These are phyloP conservation scores for Drosophila pseudotakahashii DNA, from an alignment of 2,888 invertebrate species.

Conservation along the genomic window DNA sequence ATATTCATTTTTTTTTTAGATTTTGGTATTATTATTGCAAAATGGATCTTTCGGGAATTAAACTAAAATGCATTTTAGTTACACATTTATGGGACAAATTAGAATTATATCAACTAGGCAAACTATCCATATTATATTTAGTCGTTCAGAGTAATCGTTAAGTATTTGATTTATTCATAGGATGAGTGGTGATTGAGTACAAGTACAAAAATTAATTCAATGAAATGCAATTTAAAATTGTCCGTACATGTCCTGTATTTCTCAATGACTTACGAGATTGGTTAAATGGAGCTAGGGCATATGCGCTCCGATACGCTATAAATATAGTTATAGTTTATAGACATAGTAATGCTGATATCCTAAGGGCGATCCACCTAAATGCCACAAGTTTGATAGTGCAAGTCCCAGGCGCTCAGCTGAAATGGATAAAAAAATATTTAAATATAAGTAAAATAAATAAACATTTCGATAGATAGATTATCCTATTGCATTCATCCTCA, in stretches of 20 bases:
- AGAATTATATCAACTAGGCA: background rate
- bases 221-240: constrained; percentile 14
- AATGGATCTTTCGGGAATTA: background rate
- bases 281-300: constrained; percentile 20
- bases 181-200: constrained; percentile 14
- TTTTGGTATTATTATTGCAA: background rate
- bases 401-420: constrained; percentile 92
- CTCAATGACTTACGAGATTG: constrained; percentile 10
- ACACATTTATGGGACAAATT: background rate
- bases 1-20: background rate
- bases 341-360: constrained; percentile 47
- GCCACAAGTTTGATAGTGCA: constrained; percentile 51
- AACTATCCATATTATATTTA: background rate
- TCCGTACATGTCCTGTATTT: constrained; percentile 7
- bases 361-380: constrained; percentile 40
- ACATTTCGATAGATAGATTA: too few species aligned
- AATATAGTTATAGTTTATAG: constrained; percentile 33
- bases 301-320: constrained; percentile 19
- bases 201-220: constrained; percentile 19
- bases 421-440: background rate
- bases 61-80: background rate
- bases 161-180: constrained; percentile 15
- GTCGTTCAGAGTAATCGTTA: constrained; percentile 2
- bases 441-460: too few species aligned
- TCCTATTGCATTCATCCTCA: too few species aligned